phyloP scores from a whole-genome alignment of 2,113 vertebrate species.

The Pluvianellus socialis region DNA sequence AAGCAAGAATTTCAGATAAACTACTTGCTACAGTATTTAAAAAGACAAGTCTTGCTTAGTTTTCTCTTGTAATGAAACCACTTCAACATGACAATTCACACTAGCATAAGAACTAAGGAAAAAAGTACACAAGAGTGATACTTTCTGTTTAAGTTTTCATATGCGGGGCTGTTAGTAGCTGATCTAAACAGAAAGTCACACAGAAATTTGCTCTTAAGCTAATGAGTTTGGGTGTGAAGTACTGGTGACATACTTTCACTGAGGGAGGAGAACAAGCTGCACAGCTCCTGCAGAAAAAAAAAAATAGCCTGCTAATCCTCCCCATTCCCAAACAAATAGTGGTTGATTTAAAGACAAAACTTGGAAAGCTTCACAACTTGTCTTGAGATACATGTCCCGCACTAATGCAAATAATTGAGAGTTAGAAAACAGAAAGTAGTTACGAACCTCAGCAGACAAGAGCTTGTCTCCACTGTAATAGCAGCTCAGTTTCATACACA shows the following conservation, averaged over 20 bases:
- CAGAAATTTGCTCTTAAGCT: neutral
- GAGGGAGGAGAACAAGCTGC: neutral
- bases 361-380: neutral
- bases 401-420: neutral
- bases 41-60: neutral
- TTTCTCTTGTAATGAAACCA: neutral
- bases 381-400: neutral
- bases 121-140: accelerated
- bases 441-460: neutral
- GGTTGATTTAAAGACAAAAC: neutral
- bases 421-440: neutral
- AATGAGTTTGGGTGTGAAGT: neutral
- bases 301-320: neutral
- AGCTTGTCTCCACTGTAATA: neutral
- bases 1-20: neutral
- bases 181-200: neutral
- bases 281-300: neutral
- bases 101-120: neutral
- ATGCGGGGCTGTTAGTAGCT: neutral
- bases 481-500: neutral
- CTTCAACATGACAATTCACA: neutral
- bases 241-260: neutral
- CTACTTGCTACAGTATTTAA: neutral
- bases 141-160: neutral
- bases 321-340: neutral